Conservation (phyloP, 2,797 vertebrate genomes). For the Rhinophrynus dorsalis region DNA sequence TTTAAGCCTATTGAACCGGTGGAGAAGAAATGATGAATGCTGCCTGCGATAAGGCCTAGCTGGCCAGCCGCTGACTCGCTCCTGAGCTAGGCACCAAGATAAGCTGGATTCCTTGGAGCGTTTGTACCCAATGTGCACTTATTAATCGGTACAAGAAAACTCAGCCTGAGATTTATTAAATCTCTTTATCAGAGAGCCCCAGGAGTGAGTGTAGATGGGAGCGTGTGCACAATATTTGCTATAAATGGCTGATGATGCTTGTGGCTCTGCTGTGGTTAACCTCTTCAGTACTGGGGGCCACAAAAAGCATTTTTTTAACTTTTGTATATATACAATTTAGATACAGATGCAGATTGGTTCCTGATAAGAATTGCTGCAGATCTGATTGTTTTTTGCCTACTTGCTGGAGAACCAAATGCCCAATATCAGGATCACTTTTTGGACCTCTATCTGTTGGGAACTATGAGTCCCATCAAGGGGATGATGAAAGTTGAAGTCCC, state of each 20-base stretch:
- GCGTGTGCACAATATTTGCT: neutral
- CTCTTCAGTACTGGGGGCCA: neutral
- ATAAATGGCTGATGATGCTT: neutral
- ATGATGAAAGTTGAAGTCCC: too few relatives aligned
- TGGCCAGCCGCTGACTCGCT: constrained; percentile 3
- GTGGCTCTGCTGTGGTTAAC: constrained; percentile 9
- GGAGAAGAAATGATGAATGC: constrained; percentile 46
- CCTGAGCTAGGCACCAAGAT: constrained; percentile 34
- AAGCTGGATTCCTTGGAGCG: constrained; percentile 41
- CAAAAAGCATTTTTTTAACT: too few relatives aligned
- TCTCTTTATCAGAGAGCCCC: constrained; percentile 47
- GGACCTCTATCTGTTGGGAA: too few relatives aligned
- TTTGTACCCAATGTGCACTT: constrained; percentile 31
- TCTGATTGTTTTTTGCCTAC: too few relatives aligned
- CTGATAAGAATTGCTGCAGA: too few relatives aligned
- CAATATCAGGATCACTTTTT: too few relatives aligned
- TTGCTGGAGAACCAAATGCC: too few relatives aligned
- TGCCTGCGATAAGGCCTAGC: constrained; percentile 31
- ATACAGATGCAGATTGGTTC: too few relatives aligned
- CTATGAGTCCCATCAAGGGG: too few relatives aligned
- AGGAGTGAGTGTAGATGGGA: constrained; percentile 23
- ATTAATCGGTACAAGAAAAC: constrained; percentile 45
- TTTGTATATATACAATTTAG: too few relatives aligned
- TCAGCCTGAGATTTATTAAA: constrained; percentile 44
- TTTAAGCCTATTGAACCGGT: constrained; percentile 40